Evolutionary conservation across 2,797 vertebrate genomes (phyloP).

Genomic region (Menidia menidia): DNA sequence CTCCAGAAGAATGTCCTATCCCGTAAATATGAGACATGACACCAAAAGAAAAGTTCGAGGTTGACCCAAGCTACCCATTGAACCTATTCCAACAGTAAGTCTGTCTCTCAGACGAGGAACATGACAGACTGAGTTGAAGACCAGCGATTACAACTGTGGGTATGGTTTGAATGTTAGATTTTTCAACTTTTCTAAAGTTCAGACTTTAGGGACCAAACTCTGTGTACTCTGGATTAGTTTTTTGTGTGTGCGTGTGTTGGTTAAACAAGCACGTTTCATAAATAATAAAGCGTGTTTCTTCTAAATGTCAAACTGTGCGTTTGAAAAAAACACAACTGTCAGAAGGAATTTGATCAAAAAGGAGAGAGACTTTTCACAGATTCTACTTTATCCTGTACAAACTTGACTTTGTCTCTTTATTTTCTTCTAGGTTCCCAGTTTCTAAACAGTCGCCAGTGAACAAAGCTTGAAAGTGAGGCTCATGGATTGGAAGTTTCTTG

Average conservation of each 20-base stretch:
- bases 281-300: slow-evolving; percentile 32
- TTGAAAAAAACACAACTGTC: slow-evolving; percentile 14
- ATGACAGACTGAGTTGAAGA: slow-evolving; percentile 32
- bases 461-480: slow-evolving; percentile 2
- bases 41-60: not conserved
- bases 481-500: slow-evolving; percentile 93
- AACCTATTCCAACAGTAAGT: not conserved
- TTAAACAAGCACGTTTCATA: slow-evolving; percentile 19
- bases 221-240: not conserved
- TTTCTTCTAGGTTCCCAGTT: slow-evolving; percentile 3
- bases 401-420: slow-evolving; percentile 16
- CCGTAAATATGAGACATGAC: not conserved
- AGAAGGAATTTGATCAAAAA: not conserved
- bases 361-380: too few species aligned
- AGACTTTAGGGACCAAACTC: not conserved
- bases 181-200: slow-evolving; percentile 1
- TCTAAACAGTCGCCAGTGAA: slow-evolving; percentile 1
- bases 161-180: not conserved
- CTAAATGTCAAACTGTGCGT: slow-evolving; percentile 2
- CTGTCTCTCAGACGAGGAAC: not conserved
- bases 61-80: slow-evolving; percentile 9
- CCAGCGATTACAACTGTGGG: slow-evolving; percentile 30
- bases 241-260: slow-evolving; percentile 1
- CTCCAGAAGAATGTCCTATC: slow-evolving; percentile 41
- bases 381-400: not conserved